Percentiles rank a stretch among this genome's conserved stretches.
These are phyloP conservation scores for Phasia obesa DNA, from an alignment of 2,888 invertebrate genomes.

Conservation along the genomic window DNA sequence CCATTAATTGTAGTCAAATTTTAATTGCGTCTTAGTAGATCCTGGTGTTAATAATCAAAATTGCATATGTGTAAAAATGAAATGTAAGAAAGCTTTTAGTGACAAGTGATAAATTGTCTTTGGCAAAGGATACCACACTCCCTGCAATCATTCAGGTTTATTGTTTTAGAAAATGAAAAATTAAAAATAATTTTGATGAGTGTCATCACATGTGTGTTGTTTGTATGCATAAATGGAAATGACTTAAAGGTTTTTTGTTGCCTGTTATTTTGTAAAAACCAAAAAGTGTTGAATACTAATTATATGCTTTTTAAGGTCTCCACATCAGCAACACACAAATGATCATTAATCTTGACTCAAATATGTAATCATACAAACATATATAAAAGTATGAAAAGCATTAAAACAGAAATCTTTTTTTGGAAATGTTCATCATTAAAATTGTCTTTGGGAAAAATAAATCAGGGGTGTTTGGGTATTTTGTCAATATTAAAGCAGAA, in stretches of 20 bases:
- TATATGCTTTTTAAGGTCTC: conserved; percentile 66
- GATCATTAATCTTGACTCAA: conserved; percentile 66
- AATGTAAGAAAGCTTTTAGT: conserved; percentile 62
- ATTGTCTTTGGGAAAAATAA: conserved; percentile 32
- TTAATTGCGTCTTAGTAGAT: conserved; percentile 59
- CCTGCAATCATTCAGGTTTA: conserved; percentile 67
- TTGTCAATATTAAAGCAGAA: conserved; percentile 31
- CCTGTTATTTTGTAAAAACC: conserved; percentile 41
- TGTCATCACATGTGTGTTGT: conserved; percentile 62
- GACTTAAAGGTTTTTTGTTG: conserved; percentile 43
- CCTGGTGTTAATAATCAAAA: conserved; percentile 27
- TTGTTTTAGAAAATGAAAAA: conserved; percentile 67
- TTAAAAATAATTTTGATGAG: conserved; percentile 67
- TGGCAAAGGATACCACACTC: conserved; percentile 59
- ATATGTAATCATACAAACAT: conserved; percentile 54
- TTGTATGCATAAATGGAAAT: conserved; percentile 39
- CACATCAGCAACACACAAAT: conserved; percentile 30
- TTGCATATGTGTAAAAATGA: conserved; percentile 42
- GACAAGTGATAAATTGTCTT: conserved; percentile 69
- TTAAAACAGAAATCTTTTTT: conserved; percentile 20
- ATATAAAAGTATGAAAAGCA: background rate
- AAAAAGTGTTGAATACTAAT: conserved; percentile 70
- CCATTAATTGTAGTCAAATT: conserved; percentile 66
- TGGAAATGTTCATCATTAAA: conserved; percentile 34
- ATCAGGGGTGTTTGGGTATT: conserved; percentile 33